Base-by-base conservation (phyloP, 2,113 vertebrate species). In the Dipodomys ordii region DNA sequence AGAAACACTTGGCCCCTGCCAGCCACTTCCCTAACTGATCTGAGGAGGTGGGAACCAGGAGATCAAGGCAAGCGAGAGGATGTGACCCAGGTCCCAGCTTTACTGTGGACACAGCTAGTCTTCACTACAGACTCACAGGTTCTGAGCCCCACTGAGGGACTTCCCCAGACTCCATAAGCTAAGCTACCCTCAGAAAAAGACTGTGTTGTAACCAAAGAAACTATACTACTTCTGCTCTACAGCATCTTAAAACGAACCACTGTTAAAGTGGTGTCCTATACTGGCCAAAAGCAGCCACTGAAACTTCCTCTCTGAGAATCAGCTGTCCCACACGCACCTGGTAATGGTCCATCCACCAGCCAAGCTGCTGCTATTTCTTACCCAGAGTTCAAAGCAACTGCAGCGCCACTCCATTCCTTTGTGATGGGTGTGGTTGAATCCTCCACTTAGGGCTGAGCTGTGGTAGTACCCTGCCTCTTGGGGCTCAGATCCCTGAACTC, bases 201-300 rank as follows among this genome's bases (percentile, higher is more conserved):
- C 3, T 2, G 32, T 0, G n/a, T 1, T 39, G 10, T 67, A 20
- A 15, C 4, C 15, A 6, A 16, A 32, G 12, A 4, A 8, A 13
- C 16, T 0, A 0, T 16, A 6, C 18, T 19, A 13, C n/a, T 79
- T 22, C 71, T 67, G 15, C 30, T 49, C 6, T 90, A 39, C 4
- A 15, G 3, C 7, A 30, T 39, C 60, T 77, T 25, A 23, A 64
- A 91, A 18, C 2, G 35, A 57, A 32, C 22, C 20, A 19, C 6
- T 64, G 23, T 0, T 77, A 39, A 1, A 12, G 2, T 19, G 18
- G 18, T 23, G 30, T 35, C 32, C 12, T 60, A 7, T 20, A 57
- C 53, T 30, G 23, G 8, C 15, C 8, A 4, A 18, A 5, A 67
- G 27, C 25, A 67, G 2, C 16, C 7, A 32, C 18, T 72, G 25